Percentiles rank a stretch among this genome's conserved stretches.
Evolutionary conservation across 2,888 invertebrate species (phyloP).

Genomic region (Hydriomena furcata): DNA sequence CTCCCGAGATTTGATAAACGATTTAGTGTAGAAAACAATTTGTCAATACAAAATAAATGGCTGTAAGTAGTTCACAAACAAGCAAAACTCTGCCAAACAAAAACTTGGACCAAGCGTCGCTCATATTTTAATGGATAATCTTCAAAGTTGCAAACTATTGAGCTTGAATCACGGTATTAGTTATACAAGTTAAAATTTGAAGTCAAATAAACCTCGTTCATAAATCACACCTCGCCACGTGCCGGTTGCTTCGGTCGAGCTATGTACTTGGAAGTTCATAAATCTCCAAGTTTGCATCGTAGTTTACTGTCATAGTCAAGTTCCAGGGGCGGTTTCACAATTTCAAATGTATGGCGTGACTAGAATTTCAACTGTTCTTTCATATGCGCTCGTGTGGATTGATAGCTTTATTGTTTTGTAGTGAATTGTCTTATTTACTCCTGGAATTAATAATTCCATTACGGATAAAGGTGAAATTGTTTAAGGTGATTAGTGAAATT

Average conservation of each 20-base stretch:
- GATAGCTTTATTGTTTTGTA: constrained; percentile 43
- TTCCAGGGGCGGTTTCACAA: constrained; percentile 55
- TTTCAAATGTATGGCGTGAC: constrained; percentile 49
- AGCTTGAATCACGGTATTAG: constrained; percentile 46
- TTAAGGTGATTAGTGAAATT: constrained; percentile 1
- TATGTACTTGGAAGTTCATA: constrained; percentile 52
- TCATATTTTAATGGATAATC: constrained; percentile 37
- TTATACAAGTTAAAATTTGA: constrained; percentile 46
- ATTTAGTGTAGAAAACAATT: constrained; percentile 11
- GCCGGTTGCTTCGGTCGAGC: constrained; percentile 43
- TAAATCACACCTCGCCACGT: constrained; percentile 58
- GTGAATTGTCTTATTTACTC: constrained; percentile 41
- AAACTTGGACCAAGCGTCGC: constrained; percentile 27
- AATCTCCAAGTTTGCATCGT: constrained; percentile 65
- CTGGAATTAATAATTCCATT: constrained; percentile 23
- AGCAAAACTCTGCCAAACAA: constrained; percentile 26
- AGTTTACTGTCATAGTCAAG: constrained; percentile 59
- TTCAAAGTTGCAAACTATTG: constrained; percentile 38
- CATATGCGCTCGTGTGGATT: constrained; percentile 41
- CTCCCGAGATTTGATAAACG: constrained; percentile 5
- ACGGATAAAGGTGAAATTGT: constrained; percentile 7
- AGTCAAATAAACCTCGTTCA: constrained; percentile 51
- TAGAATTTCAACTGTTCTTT: constrained; percentile 44
- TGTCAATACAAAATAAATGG: constrained; percentile 16
- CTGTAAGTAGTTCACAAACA: constrained; percentile 20